A percentile compares a stretch with the other conserved stretches of the same genome.
These are phyloP conservation scores for Trogon surrucura DNA, from an alignment of 2,113 vertebrate species.

Conservation along the genomic window DNA sequence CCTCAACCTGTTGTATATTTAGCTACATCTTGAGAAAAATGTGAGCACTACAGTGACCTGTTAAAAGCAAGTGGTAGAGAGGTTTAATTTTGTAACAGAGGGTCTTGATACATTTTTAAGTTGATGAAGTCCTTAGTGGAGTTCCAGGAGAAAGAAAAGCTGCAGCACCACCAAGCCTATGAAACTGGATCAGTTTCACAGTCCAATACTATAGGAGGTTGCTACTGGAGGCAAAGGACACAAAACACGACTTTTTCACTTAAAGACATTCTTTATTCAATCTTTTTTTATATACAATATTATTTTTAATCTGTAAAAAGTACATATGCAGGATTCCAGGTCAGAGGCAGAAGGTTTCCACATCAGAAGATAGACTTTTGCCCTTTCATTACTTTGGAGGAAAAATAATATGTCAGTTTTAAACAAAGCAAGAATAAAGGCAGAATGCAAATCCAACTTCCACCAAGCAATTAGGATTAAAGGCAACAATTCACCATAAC, in stretches of 20 bases:
- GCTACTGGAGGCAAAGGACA: background rate
- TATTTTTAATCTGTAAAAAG: conserved; percentile 79
- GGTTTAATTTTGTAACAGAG: background rate
- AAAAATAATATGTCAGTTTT: conserved; percentile 59
- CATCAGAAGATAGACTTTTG: conserved; percentile 58
- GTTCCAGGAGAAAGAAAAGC: background rate
- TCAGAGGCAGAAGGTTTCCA: conserved; percentile 67
- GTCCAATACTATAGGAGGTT: background rate
- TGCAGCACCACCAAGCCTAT: background rate
- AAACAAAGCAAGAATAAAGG: conserved; percentile 66
- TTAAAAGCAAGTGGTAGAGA: background rate
- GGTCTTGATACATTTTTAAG: background rate
- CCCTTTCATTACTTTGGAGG: conserved; percentile 46
- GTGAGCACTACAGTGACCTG: background rate
- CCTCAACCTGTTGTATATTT: background rate
- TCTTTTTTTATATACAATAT: conserved; percentile 79
- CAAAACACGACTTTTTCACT: conserved; percentile 43
- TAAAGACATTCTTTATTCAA: conserved; percentile 84
- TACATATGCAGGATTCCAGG: conserved; percentile 75
- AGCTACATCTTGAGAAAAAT: background rate
- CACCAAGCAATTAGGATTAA: conserved; percentile 55
- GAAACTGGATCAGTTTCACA: background rate
- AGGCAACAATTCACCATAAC: conserved; percentile 19
- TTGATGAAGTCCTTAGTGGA: background rate
- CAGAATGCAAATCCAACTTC: conserved; percentile 58